Conservation (phyloP, 2,888 invertebrate species). For the Amorpha juglandis region DNA sequence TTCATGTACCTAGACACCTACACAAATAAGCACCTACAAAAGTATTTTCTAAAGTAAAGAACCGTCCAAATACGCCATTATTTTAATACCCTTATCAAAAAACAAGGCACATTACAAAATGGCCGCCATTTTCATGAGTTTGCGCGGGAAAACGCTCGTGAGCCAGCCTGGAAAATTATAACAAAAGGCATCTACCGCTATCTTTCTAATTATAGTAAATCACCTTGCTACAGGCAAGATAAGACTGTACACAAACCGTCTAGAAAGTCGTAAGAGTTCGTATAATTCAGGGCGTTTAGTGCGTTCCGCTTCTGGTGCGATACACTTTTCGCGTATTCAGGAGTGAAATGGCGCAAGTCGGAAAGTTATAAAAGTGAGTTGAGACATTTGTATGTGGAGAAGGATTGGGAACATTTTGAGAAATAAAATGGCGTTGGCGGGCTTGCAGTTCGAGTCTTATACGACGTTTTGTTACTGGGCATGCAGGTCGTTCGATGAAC, state of each 20-base stretch:
- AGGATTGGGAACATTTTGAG: constrained; percentile 52
- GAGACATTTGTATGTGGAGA: constrained; percentile 49
- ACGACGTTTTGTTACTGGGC: constrained; percentile 59
- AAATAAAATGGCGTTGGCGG: constrained; percentile 52
- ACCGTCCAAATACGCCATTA: constrained; percentile 76
- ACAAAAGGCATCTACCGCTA: constrained; percentile 84
- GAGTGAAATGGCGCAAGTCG: constrained; percentile 55
- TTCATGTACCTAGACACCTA: constrained; percentile 70
- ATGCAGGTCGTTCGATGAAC: constrained; percentile 72
- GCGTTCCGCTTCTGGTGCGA: constrained; percentile 58
- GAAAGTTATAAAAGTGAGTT: constrained; percentile 49
- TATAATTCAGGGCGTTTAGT: constrained; percentile 53
- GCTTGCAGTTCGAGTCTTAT: constrained; percentile 50
- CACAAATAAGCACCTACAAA: constrained; percentile 62
- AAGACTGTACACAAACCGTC: constrained; percentile 67
- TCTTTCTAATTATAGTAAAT: constrained; percentile 85
- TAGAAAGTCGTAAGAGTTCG: constrained; percentile 67
- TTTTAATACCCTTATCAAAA: constrained; percentile 84
- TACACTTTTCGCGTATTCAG: constrained; percentile 49
- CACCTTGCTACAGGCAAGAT: constrained; percentile 83
- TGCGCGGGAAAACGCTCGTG: constrained; percentile 80
- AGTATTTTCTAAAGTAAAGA: constrained; percentile 67
- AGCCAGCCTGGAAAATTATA: constrained; percentile 83
- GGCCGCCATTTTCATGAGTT: constrained; percentile 81
- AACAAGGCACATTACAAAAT: constrained; percentile 84